A percentile compares a stretch with the other conserved stretches of the same genome.
phyloP scores from a whole-genome alignment of 2,113 vertebrate species.

The Todiramphus saurophagus region DNA sequence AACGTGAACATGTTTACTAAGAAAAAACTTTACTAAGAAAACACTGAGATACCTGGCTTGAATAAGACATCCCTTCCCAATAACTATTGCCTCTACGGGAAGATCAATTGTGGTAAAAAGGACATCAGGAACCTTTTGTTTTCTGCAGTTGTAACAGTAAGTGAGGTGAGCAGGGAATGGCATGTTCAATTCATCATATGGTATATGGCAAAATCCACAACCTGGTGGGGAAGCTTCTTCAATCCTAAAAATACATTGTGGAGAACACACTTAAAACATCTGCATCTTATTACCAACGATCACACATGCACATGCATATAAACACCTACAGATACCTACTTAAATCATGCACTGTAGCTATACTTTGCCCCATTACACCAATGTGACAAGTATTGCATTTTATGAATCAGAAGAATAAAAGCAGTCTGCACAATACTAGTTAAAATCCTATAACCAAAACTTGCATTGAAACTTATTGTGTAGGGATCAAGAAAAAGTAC shows the following conservation, averaged over 20 bases:
- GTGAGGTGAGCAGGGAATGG: constrained; percentile 97
- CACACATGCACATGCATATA: background rate
- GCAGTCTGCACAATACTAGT: background rate
- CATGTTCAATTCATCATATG: constrained; percentile 97
- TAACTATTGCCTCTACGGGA: constrained; percentile 82
- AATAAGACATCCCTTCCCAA: constrained; percentile 92
- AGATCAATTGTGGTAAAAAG: constrained; percentile 94
- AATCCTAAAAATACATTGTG: constrained; percentile 76
- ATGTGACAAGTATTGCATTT: background rate
- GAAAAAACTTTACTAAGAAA: background rate
- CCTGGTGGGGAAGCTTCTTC: constrained; percentile 86
- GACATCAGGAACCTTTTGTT: constrained; percentile 92
- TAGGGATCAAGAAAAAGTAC: background rate
- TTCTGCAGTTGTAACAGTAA: constrained; percentile 89
- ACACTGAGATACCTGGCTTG: constrained; percentile 84
- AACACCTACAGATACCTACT: background rate
- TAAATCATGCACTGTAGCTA: background rate
- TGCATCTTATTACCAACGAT: background rate
- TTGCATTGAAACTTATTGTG: background rate
- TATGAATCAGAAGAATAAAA: background rate
- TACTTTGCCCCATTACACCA: background rate
- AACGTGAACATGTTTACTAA: background rate
- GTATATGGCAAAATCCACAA: constrained; percentile 97
- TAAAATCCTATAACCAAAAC: background rate
- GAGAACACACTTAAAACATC: constrained; percentile 22